phyloP scores from a whole-genome alignment of 2,797 vertebrate genomes.

The Karalla daura region DNA sequence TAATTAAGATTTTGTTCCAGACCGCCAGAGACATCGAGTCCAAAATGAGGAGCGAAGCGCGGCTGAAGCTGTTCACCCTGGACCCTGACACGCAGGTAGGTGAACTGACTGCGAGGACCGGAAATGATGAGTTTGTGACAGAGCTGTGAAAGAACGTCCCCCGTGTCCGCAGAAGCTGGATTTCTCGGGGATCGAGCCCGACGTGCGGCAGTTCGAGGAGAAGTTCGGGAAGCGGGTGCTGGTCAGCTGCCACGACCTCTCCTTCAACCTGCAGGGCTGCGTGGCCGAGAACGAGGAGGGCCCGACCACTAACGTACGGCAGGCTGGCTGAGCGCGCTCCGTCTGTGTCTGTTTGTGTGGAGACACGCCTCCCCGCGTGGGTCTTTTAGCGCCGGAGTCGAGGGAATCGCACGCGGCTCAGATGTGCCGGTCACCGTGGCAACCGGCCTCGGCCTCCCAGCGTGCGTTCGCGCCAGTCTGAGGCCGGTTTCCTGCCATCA shows the following conservation, averaged over 20 bases:
- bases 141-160: not conserved
- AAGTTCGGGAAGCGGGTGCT: conserved; percentile 95
- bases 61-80: conserved; percentile 93
- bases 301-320: conserved; percentile 94
- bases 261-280: conserved; percentile 96
- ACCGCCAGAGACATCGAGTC: conserved; percentile 92
- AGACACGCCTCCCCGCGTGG: conserved; percentile 2
- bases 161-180: conserved; percentile 89
- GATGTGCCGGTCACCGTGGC: conserved; percentile 40
- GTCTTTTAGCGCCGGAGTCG: conserved; percentile 27
- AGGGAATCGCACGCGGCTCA: conserved; percentile 57
- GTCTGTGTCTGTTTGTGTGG: not conserved
- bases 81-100: conserved; percentile 98
- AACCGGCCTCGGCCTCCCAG: conserved; percentile 50
- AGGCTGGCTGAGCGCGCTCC: too few species aligned
- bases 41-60: conserved; percentile 92
- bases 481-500: conserved; percentile 67
- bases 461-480: conserved; percentile 52
- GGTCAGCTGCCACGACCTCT: conserved; percentile 93
- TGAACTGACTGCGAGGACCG: too few species aligned
- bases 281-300: conserved; percentile 95
- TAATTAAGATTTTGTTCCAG: too few species aligned
- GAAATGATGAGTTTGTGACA: not conserved
- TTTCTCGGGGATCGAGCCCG: conserved; percentile 91
- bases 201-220: conserved; percentile 95